Base-by-base conservation (phyloP, 2,113 vertebrate species). In the Carollia perspicillata region DNA sequence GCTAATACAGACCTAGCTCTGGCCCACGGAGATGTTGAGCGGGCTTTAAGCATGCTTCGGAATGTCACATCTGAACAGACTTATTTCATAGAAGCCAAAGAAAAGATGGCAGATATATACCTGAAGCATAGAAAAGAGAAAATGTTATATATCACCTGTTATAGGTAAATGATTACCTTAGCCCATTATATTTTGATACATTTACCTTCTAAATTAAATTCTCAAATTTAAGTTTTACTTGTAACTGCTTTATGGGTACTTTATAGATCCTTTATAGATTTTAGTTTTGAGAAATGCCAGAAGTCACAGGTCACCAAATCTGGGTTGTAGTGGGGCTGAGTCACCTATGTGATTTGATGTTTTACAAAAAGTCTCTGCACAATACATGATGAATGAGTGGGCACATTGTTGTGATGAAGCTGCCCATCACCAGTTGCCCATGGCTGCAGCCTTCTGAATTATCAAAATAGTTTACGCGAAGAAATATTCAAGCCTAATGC, bases 31-130 rank as follows among this genome's bases (percentile, higher is more conserved):
- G 99, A 99, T 95, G 97, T 98, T 0, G 99, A 99, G 93, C 98
- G 99, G 91, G 99, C 99, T 47, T 98, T 99, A 97, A 99, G 98
- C 95, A 99, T 99, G 99, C 99, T 99, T 95, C 97, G 98, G 96
- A 99, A 99, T 97, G 98, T 99, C 71, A 99, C 99, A 8, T 98
- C 99, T 0, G 99, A 99, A 55, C 99, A 99, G 97, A 98, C 98
- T n/a, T 99, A 99, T 97, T 99, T 99, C 97, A 98, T 99, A 92
- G 99, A 99, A 96, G 99, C 99, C 96, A 99, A 99, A 97, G 99
- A 99, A 97, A 99, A 99, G 98, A 99, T 99, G 99, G 99, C 99
- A 40, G 98, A 99, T 89, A 99, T 99, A 93, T 99, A 99, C 97
- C 98, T 99, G 92, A 99, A 99, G 49, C 98, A 99, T 97, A 99